Evolutionary conservation across 2,888 invertebrate species (phyloP).

Genomic region (Lepidonotus clava): DNA sequence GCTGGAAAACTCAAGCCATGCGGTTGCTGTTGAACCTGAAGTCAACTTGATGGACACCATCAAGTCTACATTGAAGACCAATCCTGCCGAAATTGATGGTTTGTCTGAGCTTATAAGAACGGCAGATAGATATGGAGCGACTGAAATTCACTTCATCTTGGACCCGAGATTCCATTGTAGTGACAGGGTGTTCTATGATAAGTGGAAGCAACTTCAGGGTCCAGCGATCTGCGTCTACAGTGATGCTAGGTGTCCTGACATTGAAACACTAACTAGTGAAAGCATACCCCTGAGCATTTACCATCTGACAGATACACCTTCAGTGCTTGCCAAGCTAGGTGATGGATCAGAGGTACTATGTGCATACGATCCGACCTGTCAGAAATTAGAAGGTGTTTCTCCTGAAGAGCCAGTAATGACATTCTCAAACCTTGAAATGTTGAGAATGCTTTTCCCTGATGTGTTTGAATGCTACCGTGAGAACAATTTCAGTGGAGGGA

Average conservation of each 20-base stretch:
- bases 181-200: not conserved
- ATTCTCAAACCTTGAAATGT: not conserved
- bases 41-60: not conserved
- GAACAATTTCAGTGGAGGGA: not conserved
- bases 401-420: not conserved
- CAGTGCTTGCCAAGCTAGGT: not conserved
- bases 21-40: not conserved
- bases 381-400: not conserved
- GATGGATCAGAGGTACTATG: not conserved
- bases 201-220: not conserved
- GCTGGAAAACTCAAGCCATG: not conserved
- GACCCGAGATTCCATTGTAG: not conserved
- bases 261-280: not conserved
- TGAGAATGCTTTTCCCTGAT: not conserved
- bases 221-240: not conserved
- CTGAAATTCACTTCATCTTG: not conserved
- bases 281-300: not conserved
- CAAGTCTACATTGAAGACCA: not conserved
- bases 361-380: not conserved
- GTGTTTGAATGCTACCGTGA: not conserved
- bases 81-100: not conserved
- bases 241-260: too few species aligned
- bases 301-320: slow-evolving; percentile 4
- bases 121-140: not conserved
- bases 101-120: not conserved